Conservation (phyloP, 2,797 vertebrate species). For the Epinephelus awoara region DNA sequence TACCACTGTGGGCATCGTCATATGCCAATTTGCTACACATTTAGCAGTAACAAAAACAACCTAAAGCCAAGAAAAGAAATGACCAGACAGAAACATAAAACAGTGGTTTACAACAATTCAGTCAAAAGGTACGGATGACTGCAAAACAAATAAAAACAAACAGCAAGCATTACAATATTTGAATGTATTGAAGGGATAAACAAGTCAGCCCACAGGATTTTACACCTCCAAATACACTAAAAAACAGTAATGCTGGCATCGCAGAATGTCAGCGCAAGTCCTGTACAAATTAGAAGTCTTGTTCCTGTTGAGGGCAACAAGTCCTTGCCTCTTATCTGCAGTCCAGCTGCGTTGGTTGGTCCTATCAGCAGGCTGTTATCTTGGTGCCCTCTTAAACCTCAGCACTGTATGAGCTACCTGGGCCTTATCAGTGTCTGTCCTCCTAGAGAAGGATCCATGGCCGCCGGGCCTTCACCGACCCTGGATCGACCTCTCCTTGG, state of each 20-base stretch:
- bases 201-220: background rate
- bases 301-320: constrained; percentile 79
- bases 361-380: constrained; percentile 84
- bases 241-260: background rate
- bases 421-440: constrained; percentile 82
- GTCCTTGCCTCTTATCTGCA: constrained; percentile 84
- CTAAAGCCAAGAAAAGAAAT: background rate
- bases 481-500: constrained; percentile 77
- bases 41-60: background rate
- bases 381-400: constrained; percentile 78
- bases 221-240: background rate
- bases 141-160: background rate
- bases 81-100: background rate
- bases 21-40: too few species aligned
- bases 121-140: background rate
- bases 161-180: background rate
- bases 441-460: constrained; percentile 81
- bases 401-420: constrained; percentile 79
- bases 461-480: constrained; percentile 75
- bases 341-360: constrained; percentile 78
- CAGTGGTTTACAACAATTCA: background rate
- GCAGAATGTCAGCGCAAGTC: constrained; percentile 18
- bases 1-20: too few species aligned
- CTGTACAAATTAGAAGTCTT: constrained; percentile 66
- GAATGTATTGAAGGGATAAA: background rate